Percentiles rank a stretch among this genome's conserved stretches.
phyloP scores from a whole-genome alignment of 2,797 vertebrate species.

The Crenichthys baileyi region DNA sequence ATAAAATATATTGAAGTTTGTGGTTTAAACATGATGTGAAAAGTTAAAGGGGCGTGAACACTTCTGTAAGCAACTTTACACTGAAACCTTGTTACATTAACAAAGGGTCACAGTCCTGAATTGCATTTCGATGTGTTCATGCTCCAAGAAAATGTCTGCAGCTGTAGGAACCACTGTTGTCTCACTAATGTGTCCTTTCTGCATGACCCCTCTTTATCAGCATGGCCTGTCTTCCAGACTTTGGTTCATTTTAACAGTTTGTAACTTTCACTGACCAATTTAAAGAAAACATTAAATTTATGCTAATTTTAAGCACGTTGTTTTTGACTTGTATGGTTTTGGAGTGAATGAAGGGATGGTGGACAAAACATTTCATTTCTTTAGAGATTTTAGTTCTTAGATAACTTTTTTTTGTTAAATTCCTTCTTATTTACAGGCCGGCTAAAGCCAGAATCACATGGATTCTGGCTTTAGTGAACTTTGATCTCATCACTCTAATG shows the following conservation, averaged over 20 bases:
- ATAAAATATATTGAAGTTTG: too few species aligned
- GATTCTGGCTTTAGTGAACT: too few species aligned
- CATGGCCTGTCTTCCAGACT: not conserved
- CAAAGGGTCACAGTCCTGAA: slow-evolving; percentile 1
- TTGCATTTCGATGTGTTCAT: not conserved
- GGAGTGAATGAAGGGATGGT: too few species aligned
- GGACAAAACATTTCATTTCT: not conserved
- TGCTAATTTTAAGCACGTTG: not conserved
- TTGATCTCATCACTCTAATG: too few species aligned
- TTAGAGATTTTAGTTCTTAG: not conserved
- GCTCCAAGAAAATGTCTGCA: slow-evolving; percentile 7
- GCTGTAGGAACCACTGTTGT: not conserved
- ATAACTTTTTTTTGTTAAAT: not conserved
- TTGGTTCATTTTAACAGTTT: not conserved
- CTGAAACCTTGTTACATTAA: slow-evolving; percentile 14
- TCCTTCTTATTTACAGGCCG: not conserved
- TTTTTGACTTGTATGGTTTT: not conserved
- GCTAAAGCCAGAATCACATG: too few species aligned
- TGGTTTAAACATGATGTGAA: too few species aligned
- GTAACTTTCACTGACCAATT: not conserved
- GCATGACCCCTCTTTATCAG: not conserved
- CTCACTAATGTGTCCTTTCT: not conserved
- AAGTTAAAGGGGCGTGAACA: not conserved
- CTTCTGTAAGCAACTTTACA: not conserved
- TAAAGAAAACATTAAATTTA: not conserved